phyloP scores from a whole-genome alignment of 2,113 vertebrate genomes.

The Reinhardtius hippoglossoides region DNA sequence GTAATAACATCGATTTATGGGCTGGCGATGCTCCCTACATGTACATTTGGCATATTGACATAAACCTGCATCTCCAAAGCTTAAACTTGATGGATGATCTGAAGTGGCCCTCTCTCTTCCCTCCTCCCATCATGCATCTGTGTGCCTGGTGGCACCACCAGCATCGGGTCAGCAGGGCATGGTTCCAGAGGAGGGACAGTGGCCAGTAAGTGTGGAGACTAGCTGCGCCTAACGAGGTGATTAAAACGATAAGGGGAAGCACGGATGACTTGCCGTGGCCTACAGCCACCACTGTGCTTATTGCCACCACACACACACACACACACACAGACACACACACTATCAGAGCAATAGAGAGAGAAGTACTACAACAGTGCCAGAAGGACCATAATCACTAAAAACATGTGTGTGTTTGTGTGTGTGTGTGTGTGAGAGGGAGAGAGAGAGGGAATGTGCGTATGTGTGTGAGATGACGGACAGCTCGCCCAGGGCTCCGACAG shows the following conservation, averaged over 20 bases:
- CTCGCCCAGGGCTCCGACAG: slow-evolving; percentile 67
- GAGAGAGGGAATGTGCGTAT: slow-evolving; percentile 16
- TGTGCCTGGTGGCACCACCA: slow-evolving; percentile 68
- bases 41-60: not conserved
- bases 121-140: slow-evolving; percentile 53
- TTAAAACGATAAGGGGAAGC: slow-evolving; percentile 83
- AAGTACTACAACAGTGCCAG: slow-evolving; percentile 59
- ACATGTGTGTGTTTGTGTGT: slow-evolving; percentile 41
- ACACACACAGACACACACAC: slow-evolving; percentile 16
- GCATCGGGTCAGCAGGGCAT: slow-evolving; percentile 67
- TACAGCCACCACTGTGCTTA: slow-evolving; percentile 72
- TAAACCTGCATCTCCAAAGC: not conserved
- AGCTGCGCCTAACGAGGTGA: slow-evolving; percentile 84
- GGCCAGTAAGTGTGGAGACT: slow-evolving; percentile 77
- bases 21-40: not conserved
- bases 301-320: slow-evolving; percentile 38
- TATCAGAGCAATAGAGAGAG: slow-evolving; percentile 13
- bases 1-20: not conserved
- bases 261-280: slow-evolving; percentile 81
- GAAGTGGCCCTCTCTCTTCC: not conserved
- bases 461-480: slow-evolving; percentile 74
- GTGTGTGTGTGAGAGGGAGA: slow-evolving; percentile 11
- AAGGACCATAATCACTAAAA: slow-evolving; percentile 65
- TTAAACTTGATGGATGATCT: not conserved
- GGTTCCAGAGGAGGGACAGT: slow-evolving; percentile 69